These are phyloP conservation scores for Corythucha ciliata DNA, from an alignment of 2,888 invertebrate genomes.

Conservation along the genomic window DNA sequence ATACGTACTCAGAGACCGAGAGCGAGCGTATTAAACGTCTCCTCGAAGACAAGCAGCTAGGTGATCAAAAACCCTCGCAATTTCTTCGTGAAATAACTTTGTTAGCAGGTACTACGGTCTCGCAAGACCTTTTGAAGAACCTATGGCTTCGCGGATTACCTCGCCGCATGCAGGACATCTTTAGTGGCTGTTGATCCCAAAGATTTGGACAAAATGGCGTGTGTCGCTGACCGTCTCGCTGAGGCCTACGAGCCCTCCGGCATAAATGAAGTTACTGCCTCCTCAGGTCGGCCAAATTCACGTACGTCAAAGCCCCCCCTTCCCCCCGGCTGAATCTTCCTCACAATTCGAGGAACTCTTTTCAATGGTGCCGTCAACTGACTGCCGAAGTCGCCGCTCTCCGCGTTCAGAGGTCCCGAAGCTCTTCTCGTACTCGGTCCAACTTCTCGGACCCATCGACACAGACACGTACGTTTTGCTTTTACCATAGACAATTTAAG, in stretches of 20 bases:
- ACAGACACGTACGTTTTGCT: too few relatives aligned
- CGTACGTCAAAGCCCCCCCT: too few relatives aligned
- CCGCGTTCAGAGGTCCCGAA: too few relatives aligned
- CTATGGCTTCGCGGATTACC: constrained; percentile 6
- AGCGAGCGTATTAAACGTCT: background rate
- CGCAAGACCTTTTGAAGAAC: background rate
- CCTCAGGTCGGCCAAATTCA: too few relatives aligned
- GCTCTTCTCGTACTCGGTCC: too few relatives aligned
- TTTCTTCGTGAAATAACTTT: constrained; percentile 3
- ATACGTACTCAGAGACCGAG: background rate
- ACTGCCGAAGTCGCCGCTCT: too few relatives aligned
- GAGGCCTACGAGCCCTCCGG: background rate
- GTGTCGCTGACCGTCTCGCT: constrained; percentile 3
- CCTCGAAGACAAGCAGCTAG: constrained; percentile 2
- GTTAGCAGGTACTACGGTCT: background rate
- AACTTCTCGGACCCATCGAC: too few relatives aligned
- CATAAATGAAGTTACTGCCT: too few relatives aligned
- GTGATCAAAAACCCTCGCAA: constrained; percentile 9
- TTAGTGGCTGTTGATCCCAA: constrained; percentile 8
- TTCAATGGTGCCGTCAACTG: too few relatives aligned
- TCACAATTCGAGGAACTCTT: too few relatives aligned
- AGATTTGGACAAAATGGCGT: constrained; percentile 4
- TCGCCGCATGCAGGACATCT: constrained; percentile 7
- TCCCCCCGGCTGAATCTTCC: too few relatives aligned
- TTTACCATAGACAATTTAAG: too few relatives aligned